Conservation (phyloP, 2,888 invertebrate species). For the Bugulina stolonifera region DNA sequence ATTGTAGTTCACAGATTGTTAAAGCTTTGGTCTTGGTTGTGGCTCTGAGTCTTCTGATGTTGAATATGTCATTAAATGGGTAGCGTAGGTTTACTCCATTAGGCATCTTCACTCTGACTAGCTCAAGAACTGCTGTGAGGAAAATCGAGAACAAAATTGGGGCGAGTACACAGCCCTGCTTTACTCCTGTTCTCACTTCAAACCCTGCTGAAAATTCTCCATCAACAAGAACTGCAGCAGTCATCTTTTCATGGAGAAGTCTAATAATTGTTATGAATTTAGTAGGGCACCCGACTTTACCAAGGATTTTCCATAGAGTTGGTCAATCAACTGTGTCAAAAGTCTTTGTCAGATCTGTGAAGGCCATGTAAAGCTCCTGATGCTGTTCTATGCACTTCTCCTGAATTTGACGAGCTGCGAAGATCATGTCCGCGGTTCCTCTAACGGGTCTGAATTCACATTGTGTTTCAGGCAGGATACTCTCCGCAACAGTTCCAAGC, state of each 20-base stretch:
- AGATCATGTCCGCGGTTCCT: no score
- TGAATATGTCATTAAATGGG: neutral
- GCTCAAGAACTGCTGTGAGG: no score
- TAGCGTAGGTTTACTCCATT: no score
- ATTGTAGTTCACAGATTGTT: neutral
- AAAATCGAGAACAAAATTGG: neutral
- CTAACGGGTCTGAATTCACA: no score
- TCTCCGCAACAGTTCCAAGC: neutral
- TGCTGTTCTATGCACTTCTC: constrained; percentile 19
- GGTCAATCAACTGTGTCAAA: neutral
- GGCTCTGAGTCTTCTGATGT: neutral
- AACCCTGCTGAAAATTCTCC: neutral
- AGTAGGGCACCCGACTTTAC: neutral
- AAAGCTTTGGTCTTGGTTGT: neutral
- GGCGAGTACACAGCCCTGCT: neutral
- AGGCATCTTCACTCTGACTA: no score
- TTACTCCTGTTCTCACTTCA: neutral
- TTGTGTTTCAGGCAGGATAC: no score
- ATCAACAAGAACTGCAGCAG: neutral
- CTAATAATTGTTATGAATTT: neutral
- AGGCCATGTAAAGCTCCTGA: neutral
- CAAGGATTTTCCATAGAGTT: neutral
- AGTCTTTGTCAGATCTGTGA: neutral
- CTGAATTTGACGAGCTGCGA: neutral
- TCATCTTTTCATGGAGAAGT: neutral